Evolutionary conservation across 2,888 invertebrate species (phyloP), one percentile per base, ranked within the genome.

Genomic region (Leucophenga montana): DNA sequence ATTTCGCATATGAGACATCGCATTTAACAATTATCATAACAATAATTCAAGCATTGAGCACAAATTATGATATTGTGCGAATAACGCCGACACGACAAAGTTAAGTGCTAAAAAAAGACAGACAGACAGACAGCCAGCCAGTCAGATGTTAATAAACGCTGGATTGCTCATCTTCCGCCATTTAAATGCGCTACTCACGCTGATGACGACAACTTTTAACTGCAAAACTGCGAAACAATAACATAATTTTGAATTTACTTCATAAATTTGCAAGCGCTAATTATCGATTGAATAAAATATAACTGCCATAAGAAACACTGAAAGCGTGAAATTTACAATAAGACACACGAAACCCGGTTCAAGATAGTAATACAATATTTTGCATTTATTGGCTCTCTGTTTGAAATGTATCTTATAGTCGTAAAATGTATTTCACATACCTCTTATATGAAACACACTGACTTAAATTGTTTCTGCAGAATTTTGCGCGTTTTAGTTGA

Each of bases 171-270:
- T 62, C 39, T 65, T 59, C 14, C 54, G 31, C 3, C 27, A 2
- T 27, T 54, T 6, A n/a, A 13, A 16, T 48, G 16, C 5, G 14
- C 11, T n/a, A n/a, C n/a, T n/a, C n/a, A n/a, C n/a, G 33, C 33
- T 33, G 44, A 31, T n/a, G 33, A 16, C 61, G 74, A 76, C 77
- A 75, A 66, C 69, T 80, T 81, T 85, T n/a, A n/a, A n/a, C n/a
- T n/a, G n/a, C n/a, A n/a, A n/a, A n/a, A n/a, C 85, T 72, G 73
- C 72, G 86, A 85, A 86, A 77, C 84, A 80, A 78, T 84, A 86
- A 84, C 80, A 86, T 82, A 75, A 84, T 77, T 86, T 82, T 78
- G 81, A 80, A 82, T 85, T 79, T 77, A 74, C 77, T 77, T 76
- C 83, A 85, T 86, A 85, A 86, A 86, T 82, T 84, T 76, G 73